phyloP scores from a whole-genome alignment of 1,140 invertebrate species.

The Orussus abietinus region DNA sequence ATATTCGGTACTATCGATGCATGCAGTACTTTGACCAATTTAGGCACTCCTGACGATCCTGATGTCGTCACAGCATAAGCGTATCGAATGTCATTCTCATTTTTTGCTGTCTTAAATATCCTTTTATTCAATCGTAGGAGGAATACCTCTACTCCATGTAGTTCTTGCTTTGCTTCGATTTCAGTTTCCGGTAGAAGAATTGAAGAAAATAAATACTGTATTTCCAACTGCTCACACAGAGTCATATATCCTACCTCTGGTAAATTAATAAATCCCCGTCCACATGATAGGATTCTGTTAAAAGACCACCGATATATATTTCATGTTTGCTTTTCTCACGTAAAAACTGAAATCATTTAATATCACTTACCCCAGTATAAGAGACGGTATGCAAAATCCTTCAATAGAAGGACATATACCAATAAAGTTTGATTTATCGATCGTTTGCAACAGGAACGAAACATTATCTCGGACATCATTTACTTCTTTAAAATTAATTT shows the following conservation, averaged over 20 bases:
- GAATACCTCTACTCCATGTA: slow-evolving; percentile 23
- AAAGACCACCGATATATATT: slow-evolving; percentile 9
- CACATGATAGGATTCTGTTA: slow-evolving; percentile 32
- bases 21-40: slow-evolving; percentile 61
- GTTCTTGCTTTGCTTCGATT: slow-evolving; percentile 17
- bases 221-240: slow-evolving; percentile 17
- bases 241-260: slow-evolving; percentile 6
- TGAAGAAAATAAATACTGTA: slow-evolving; percentile 31
- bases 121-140: slow-evolving; percentile 21
- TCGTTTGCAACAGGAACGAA: slow-evolving; percentile 15
- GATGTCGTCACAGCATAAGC: slow-evolving; percentile 62
- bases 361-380: slow-evolving; percentile 37
- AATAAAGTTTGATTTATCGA: slow-evolving; percentile 27
- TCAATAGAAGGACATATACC: slow-evolving; percentile 31
- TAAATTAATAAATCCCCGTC: slow-evolving; percentile 32
- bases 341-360: neutral
- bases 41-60: slow-evolving; percentile 63
- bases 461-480: slow-evolving; percentile 14
- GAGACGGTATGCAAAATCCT: slow-evolving; percentile 28
- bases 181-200: slow-evolving; percentile 10
- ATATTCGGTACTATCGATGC: slow-evolving; percentile 63
- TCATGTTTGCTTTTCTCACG: neutral
- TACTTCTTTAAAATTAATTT: slow-evolving; percentile 27
- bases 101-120: slow-evolving; percentile 7
- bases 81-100: slow-evolving; percentile 30